Percentiles rank a stretch among this genome's conserved stretches.
phyloP scores from a whole-genome alignment of 37 sponge, comb jelly and placozoan genomes.

The Axinella damicornis region DNA sequence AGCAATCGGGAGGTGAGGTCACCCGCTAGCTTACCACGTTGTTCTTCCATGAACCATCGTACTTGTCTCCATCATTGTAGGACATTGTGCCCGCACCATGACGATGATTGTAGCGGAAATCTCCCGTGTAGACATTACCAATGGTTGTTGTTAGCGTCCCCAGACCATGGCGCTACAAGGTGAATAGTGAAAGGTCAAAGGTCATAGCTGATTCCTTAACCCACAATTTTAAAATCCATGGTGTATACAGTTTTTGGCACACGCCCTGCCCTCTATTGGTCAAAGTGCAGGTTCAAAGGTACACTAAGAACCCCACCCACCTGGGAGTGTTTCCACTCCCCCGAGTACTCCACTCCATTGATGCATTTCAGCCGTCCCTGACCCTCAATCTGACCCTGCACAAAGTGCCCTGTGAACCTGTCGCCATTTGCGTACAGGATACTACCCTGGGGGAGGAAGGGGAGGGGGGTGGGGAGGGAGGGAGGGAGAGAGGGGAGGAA shows the following conservation, averaged over 20 bases:
- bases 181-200: too few species aligned
- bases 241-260: too few species aligned
- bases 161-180: slow-evolving; percentile 67
- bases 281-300: not conserved
- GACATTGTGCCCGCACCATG: slow-evolving; percentile 80
- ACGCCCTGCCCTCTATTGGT: too few species aligned
- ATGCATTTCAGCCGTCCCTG: slow-evolving; percentile 64
- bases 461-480: too few species aligned
- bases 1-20: not conserved
- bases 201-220: too few species aligned
- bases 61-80: slow-evolving; percentile 67
- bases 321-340: slow-evolving; percentile 85
- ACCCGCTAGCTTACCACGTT: slow-evolving; percentile 59
- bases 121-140: slow-evolving; percentile 75
- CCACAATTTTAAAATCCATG: too few species aligned
- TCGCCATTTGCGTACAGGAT: slow-evolving; percentile 90
- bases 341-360: slow-evolving; percentile 76
- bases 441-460: slow-evolving; percentile 42
- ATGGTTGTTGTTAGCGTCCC: slow-evolving; percentile 46
- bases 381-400: slow-evolving; percentile 80
- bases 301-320: slow-evolving; percentile 20
- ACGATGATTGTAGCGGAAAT: slow-evolving; percentile 71
- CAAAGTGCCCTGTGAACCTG: slow-evolving; percentile 83
- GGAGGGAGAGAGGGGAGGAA: not conserved
- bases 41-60: slow-evolving; percentile 85